Evolutionary conservation across 1,140 invertebrate genomes (phyloP).

Genomic region (Hestina assimilis): DNA sequence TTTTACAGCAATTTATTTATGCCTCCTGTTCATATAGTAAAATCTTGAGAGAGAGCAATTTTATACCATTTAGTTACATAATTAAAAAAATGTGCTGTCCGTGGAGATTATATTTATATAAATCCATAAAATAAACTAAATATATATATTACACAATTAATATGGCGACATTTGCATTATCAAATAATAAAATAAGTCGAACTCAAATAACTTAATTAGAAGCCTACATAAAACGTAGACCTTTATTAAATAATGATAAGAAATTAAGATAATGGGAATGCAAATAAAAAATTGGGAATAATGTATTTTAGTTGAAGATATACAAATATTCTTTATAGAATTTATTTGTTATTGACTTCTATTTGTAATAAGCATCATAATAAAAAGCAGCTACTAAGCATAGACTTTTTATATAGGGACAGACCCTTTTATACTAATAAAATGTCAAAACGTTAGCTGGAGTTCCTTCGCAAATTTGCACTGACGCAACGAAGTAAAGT

Average conservation of each 20-base stretch:
- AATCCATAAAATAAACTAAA: slow-evolving; percentile 3
- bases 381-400: no score
- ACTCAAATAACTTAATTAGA: slow-evolving; percentile 65
- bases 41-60: slow-evolving; percentile 18
- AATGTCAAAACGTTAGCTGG: no score
- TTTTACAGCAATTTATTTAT: not conserved
- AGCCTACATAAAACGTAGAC: slow-evolving; percentile 77
- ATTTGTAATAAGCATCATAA: no score
- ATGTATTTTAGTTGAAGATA: not conserved
- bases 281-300: slow-evolving; percentile 13
- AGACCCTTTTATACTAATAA: no score
- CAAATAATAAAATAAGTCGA: slow-evolving; percentile 44
- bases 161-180: slow-evolving; percentile 38
- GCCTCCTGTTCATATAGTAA: not conserved
- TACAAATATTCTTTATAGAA: not conserved
- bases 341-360: no score
- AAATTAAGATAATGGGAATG: slow-evolving; percentile 27
- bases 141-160: slow-evolving; percentile 20
- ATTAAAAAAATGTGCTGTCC: not conserved
- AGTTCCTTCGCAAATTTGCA: no score
- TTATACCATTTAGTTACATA: not conserved
- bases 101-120: not conserved
- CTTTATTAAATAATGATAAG: slow-evolving; percentile 23
- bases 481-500: no score
- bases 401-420: no score